phyloP scores from a whole-genome alignment of 2,888 invertebrate genomes.

The Parascotia fuliginaria region DNA sequence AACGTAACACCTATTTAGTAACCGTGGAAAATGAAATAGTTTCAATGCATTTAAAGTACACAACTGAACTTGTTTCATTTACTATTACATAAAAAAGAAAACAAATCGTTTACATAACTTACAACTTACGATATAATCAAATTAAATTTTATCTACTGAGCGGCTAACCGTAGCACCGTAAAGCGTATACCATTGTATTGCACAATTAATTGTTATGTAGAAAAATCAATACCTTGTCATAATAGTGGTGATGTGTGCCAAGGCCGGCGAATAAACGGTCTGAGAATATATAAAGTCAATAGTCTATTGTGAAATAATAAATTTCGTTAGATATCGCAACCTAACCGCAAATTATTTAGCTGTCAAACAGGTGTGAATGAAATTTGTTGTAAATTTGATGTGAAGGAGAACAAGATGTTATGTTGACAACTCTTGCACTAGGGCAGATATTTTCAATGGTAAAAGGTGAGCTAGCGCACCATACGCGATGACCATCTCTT shows the following conservation, averaged over 20 bases:
- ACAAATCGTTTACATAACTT: slow-evolving; percentile 23
- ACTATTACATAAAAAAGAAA: not conserved
- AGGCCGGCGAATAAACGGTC: slow-evolving; percentile 40
- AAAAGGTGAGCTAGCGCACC: too few species aligned
- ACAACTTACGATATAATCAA: slow-evolving; percentile 16
- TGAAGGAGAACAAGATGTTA: not conserved
- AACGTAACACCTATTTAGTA: too few species aligned
- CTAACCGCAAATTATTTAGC: not conserved
- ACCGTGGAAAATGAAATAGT: too few species aligned
- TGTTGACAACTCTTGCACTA: too few species aligned
- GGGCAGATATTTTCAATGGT: too few species aligned
- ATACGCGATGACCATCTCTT: too few species aligned
- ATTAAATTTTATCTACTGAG: slow-evolving; percentile 15
- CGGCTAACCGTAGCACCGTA: slow-evolving; percentile 17
- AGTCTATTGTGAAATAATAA: slow-evolving; percentile 21
- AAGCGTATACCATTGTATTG: slow-evolving; percentile 24
- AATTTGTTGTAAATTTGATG: slow-evolving; percentile 2
- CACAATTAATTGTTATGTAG: slow-evolving; percentile 31
- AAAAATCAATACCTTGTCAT: slow-evolving; percentile 30
- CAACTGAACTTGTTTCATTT: not conserved
- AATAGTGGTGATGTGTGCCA: slow-evolving; percentile 45
- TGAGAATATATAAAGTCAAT: slow-evolving; percentile 26
- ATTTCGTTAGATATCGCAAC: slow-evolving; percentile 1
- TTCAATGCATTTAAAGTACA: too few species aligned
- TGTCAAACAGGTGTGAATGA: not conserved